Base-by-base conservation (phyloP, 2,113 vertebrate species). In the Thinocorus orbignyianus region DNA sequence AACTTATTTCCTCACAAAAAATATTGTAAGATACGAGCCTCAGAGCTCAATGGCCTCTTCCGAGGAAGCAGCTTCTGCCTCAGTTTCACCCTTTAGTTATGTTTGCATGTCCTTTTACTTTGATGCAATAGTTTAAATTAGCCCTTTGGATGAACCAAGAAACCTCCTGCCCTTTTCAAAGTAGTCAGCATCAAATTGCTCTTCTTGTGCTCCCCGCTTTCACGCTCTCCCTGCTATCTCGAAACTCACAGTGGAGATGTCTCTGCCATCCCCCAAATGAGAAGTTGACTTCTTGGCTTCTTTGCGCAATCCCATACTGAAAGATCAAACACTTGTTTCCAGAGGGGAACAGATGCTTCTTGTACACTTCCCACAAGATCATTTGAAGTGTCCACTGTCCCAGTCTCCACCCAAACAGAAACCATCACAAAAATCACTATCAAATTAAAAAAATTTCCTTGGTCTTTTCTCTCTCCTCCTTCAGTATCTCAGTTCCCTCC, bases 281-380 rank as follows among this genome's bases (percentile, higher is more conserved):
- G 60, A 15, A 54, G 24, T 17, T 30, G 6, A 5, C 0, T 0
- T 39, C 0, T 17, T 14, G 22, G 39, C 17, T 11, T 72, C n/a
- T 48, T 37, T 57, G 42, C 17, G 17, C 9, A 35, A 44, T 39
- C 39, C 30, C 18, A 39, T 31, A 22, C 11, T 22, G 4, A 39
- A 33, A 69, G 7, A 11, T n/a, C 30, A 8, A 58, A 22, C 37
- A 17, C 2, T 4, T 1, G 13, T 26, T n/a, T 60, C 54, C 49
- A 73, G 51, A 17, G 9, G 17, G 58, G 4, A 60, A 17, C 13
- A 72, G 58, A 17, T 51, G 26, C 5, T 73, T 15, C 55, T 42
- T 72, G 13, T 26, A 30, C 4, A 10, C 52, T 61, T 79, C 61
- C 13, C 22, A 33, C 16, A 33, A n/a, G 25, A 42, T 72, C 0